These are phyloP conservation scores for Lottia gigantea DNA, from an alignment of 2,888 invertebrate genomes.

Conservation along the genomic window DNA sequence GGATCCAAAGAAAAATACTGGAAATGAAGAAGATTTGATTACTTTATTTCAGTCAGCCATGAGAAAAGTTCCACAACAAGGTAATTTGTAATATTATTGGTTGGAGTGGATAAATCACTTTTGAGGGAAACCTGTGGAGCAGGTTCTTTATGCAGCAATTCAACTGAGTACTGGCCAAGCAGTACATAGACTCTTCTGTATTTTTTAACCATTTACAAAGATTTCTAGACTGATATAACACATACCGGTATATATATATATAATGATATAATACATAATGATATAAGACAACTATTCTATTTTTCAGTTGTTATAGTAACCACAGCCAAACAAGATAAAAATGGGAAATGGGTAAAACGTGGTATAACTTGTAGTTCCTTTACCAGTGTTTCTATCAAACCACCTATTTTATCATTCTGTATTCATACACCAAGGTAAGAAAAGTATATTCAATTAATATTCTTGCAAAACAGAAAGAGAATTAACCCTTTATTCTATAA, in stretches of 20 bases:
- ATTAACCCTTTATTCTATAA: no score
- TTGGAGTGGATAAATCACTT: no score
- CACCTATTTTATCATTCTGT: slow-evolving; percentile 63
- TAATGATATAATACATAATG: no score
- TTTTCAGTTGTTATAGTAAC: slow-evolving; percentile 62
- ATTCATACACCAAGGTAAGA: slow-evolving; percentile 60
- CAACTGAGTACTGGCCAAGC: no score
- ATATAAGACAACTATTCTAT: neutral
- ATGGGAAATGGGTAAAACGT: slow-evolving; percentile 52
- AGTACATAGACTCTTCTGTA: no score
- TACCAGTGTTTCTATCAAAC: slow-evolving; percentile 60
- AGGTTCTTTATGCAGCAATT: no score
- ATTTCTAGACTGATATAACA: no score
- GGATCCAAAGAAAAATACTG: slow-evolving; percentile 2
- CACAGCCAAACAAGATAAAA: slow-evolving; percentile 47
- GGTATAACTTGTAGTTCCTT: slow-evolving; percentile 66
- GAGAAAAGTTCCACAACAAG: slow-evolving; percentile 63
- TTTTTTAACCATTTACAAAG: no score
- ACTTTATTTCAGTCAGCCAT: slow-evolving; percentile 38
- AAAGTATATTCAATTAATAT: no score
- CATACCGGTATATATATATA: no score
- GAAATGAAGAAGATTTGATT: neutral
- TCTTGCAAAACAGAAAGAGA: no score
- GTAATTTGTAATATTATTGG: slow-evolving; percentile 38
- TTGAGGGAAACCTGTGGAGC: no score